phyloP scores from a whole-genome alignment of 2,113 vertebrate genomes.

The Gymnogyps californianus region DNA sequence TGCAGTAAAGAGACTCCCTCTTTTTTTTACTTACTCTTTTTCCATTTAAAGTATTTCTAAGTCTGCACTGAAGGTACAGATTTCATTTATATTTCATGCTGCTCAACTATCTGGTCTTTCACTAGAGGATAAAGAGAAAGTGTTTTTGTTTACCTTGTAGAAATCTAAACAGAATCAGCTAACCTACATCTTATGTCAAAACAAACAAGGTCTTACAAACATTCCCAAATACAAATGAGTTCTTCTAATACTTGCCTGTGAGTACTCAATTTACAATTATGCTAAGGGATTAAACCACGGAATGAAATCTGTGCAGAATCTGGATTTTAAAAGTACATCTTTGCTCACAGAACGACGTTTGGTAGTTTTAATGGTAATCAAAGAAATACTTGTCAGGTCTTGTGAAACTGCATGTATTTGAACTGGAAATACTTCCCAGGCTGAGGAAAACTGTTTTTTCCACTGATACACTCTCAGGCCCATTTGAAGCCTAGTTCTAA shows the following conservation, averaged over 20 bases:
- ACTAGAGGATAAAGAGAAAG: not conserved
- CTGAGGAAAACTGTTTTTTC: not conserved
- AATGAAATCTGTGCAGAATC: not conserved
- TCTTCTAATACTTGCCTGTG: not conserved
- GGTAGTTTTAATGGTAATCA: not conserved
- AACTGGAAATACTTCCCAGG: not conserved
- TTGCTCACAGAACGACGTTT: not conserved
- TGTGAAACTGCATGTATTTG: not conserved
- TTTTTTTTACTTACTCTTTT: not conserved
- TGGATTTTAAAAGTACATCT: not conserved
- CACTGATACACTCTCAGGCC: not conserved
- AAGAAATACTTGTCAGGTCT: not conserved
- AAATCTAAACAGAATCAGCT: not conserved
- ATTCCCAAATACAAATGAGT: not conserved
- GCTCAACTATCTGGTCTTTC: not conserved
- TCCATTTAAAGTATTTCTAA: not conserved
- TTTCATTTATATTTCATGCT: not conserved
- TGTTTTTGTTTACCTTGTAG: not conserved
- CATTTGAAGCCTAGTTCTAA: not conserved
- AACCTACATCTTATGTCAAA: not conserved
- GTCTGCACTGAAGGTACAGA: not conserved
- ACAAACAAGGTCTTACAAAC: not conserved
- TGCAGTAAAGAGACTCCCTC: not conserved
- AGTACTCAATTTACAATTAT: not conserved
- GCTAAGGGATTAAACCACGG: not conserved